A percentile compares a stretch with the other conserved stretches of the same genome.
Conservation (phyloP, 2,888 invertebrate species). For the Caenorhabditis sulstoni region DNA sequence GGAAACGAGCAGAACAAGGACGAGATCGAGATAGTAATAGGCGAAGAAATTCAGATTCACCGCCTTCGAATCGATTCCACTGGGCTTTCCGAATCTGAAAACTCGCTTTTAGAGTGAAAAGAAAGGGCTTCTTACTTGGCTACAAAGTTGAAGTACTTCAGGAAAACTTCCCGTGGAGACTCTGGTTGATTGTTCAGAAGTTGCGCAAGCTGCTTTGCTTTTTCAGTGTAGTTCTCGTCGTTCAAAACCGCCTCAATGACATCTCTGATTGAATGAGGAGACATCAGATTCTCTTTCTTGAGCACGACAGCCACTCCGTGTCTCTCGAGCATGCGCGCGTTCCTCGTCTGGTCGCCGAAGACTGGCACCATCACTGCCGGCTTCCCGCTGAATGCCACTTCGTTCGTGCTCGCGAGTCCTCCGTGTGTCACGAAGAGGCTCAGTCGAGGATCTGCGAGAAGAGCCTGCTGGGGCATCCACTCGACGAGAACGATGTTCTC, state of each 20-base stretch:
- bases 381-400: constrained; percentile 52
- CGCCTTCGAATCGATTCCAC: constrained; percentile 35
- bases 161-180: constrained; percentile 36
- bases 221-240: constrained; percentile 21
- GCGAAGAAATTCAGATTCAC: constrained; percentile 11
- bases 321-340: constrained; percentile 46
- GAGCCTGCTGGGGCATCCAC: constrained; percentile 68
- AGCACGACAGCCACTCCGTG: constrained; percentile 46
- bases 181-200: constrained; percentile 42
- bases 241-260: constrained; percentile 16
- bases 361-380: constrained; percentile 55
- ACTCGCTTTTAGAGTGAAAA: constrained; percentile 22
- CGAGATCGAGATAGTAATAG: constrained; percentile 36
- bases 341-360: constrained; percentile 60
- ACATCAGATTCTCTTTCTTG: constrained; percentile 36
- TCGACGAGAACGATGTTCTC: constrained; percentile 61
- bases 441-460: constrained; percentile 54
- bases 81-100: constrained; percentile 40
- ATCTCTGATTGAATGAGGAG: constrained; percentile 5
- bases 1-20: not conserved
- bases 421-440: constrained; percentile 60
- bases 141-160: constrained; percentile 55
- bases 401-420: constrained; percentile 57
- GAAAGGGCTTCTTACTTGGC: no score
- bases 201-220: constrained; percentile 26